A percentile compares a stretch with the other conserved stretches of the same genome.
phyloP scores from a whole-genome alignment of 2,797 vertebrate genomes.

The Bufotes viridis region DNA sequence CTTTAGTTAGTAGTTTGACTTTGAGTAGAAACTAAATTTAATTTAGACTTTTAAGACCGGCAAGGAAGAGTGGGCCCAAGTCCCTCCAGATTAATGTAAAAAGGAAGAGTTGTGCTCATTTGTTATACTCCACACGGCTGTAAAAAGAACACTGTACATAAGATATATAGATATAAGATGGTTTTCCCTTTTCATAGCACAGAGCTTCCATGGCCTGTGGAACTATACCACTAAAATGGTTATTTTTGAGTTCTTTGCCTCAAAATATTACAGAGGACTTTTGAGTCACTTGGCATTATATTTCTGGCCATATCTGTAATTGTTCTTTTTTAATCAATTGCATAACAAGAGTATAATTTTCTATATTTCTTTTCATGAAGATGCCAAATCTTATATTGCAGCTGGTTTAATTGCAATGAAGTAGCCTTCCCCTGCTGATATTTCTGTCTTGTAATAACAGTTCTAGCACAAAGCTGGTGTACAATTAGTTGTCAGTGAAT shows the following conservation, averaged over 20 bases:
- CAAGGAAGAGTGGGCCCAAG: background rate
- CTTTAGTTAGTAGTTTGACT: too few species aligned
- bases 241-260: conserved; percentile 11
- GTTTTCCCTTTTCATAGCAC: background rate
- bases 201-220: background rate
- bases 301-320: conserved; percentile 40
- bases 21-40: background rate
- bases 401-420: conserved; percentile 52
- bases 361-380: conserved; percentile 51
- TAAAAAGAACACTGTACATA: background rate
- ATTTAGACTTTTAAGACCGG: background rate
- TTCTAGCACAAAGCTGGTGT: conserved; percentile 38
- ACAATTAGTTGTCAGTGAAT: conserved; percentile 53
- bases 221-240: conserved; percentile 1
- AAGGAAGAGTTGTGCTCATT: background rate
- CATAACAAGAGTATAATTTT: conserved; percentile 48
- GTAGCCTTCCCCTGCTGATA: conserved; percentile 44
- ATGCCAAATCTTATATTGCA: conserved; percentile 52
- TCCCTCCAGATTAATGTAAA: background rate
- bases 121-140: background rate
- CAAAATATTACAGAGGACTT: background rate
- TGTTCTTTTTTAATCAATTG: conserved; percentile 31
- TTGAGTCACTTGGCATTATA: conserved; percentile 30
- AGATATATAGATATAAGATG: background rate
- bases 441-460: conserved; percentile 44